These are phyloP conservation scores for Pseudorectes ferrugineus DNA, from an alignment of 2,113 vertebrate species.

Conservation along the genomic window DNA sequence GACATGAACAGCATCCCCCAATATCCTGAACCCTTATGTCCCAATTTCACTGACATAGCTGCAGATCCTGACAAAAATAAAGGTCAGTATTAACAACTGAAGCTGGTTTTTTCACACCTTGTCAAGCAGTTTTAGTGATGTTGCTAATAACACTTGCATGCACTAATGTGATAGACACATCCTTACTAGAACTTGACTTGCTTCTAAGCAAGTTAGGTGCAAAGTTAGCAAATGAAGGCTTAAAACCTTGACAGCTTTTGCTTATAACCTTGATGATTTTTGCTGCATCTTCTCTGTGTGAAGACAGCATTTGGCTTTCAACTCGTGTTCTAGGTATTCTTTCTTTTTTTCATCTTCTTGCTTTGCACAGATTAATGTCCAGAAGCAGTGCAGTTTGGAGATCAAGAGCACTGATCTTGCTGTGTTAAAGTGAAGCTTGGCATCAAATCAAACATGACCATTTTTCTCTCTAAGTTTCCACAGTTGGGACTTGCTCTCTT, in stretches of 20 bases:
- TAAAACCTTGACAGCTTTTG: background rate
- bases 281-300: background rate
- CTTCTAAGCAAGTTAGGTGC: background rate
- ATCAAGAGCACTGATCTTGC: background rate
- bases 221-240: background rate
- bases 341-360: background rate
- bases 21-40: slow-evolving; percentile 69
- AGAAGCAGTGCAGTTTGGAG: background rate
- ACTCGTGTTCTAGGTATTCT: background rate
- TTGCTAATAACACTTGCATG: background rate
- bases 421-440: background rate
- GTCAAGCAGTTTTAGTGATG: background rate
- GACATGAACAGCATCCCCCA: slow-evolving; percentile 55
- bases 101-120: background rate
- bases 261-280: background rate
- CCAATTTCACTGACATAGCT: slow-evolving; percentile 80
- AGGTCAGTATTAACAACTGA: slow-evolving; percentile 69
- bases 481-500: background rate
- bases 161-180: background rate
- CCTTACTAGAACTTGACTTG: background rate
- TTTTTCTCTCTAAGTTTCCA: background rate
- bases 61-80: slow-evolving; percentile 79
- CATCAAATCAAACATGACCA: background rate
- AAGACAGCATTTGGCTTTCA: background rate
- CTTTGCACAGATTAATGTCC: background rate